Evolutionary conservation across 2,113 vertebrate species (phyloP), one percentile per base, ranked within the genome.

Genomic region (Boleophthalmus pectinirostris): DNA sequence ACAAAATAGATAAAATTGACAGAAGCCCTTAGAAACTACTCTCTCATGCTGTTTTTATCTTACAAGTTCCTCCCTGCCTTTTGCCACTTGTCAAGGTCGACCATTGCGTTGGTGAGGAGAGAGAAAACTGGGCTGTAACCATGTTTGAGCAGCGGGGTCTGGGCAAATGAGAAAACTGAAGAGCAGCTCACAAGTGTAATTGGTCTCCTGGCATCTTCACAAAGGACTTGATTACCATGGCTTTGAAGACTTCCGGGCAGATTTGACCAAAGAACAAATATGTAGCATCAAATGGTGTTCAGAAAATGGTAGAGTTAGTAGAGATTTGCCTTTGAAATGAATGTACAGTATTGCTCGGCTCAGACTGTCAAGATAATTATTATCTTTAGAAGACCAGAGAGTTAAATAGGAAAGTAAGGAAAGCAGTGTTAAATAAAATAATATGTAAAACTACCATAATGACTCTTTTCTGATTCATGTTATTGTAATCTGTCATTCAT

Each of bases 221-320:
- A 82, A 57, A 63, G 81, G 63, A 65, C 83, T 83, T 91, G 69
- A 92, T 93, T 92, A 92, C 87, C 90, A 92, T 89, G 84, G 75
- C 89, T 93, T 93, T 93, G 93, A 93, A 92, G 88, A 80, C 82
- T 87, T 84, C 80, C 83, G 78, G 82, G 75, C 84, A 82, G 82
- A 90, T 94, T 91, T 90, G 70, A 77, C 80, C 53, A 60, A 33
- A 85, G 87, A 93, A 93, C 91, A 93, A 93, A 92, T 89, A 89
- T 68, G 75, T 66, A 83, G 84, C 91, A 90, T 85, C 91, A 80
- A 71, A 77, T 58, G 86, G 90, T 91, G 78, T 87, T 67, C 69
- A 16, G 35, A 6, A 63, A 73, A 64, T 74, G 23, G 83, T 80
- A 60, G 73, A 71, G 79, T 49, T 76, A 68, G 82, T 70, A 11